These are phyloP conservation scores for Drymodes brunneopygia DNA, from an alignment of 2,113 vertebrate species.

Conservation along the genomic window DNA sequence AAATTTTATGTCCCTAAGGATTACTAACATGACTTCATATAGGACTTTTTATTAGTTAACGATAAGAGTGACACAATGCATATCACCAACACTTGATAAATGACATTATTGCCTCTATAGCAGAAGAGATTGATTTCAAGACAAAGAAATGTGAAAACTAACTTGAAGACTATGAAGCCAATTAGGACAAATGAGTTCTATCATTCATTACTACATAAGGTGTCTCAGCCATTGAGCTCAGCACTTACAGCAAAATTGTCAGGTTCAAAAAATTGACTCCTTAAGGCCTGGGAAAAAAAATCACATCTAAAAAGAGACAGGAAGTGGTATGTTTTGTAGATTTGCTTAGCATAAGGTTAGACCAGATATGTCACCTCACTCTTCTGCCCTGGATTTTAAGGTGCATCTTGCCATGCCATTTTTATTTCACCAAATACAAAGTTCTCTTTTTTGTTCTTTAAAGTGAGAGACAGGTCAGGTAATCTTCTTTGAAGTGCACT, in stretches of 20 bases:
- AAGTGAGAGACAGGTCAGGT: conserved; percentile 13
- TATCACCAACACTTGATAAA: not conserved
- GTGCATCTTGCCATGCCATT: not conserved
- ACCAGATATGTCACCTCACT: not conserved
- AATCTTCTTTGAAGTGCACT: conserved; percentile 14
- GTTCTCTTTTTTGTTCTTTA: not conserved
- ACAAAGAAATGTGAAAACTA: not conserved
- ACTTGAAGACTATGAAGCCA: not conserved
- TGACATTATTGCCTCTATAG: not conserved
- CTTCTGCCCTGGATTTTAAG: not conserved
- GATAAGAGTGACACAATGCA: not conserved
- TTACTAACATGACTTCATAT: not conserved
- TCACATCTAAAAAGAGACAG: not conserved
- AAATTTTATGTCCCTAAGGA: not conserved
- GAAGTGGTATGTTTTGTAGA: not conserved
- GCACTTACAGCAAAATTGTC: not conserved
- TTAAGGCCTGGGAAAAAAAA: not conserved
- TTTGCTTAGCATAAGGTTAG: not conserved
- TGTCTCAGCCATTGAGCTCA: not conserved
- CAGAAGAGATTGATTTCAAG: not conserved
- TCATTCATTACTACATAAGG: not conserved
- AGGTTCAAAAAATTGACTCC: not conserved
- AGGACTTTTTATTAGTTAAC: not conserved
- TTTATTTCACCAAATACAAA: not conserved
- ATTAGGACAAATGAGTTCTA: not conserved